Percentiles rank a stretch among this genome's conserved stretches.
Conservation (phyloP, 2,888 invertebrate genomes). For the Harpagoxenus sublaevis region DNA sequence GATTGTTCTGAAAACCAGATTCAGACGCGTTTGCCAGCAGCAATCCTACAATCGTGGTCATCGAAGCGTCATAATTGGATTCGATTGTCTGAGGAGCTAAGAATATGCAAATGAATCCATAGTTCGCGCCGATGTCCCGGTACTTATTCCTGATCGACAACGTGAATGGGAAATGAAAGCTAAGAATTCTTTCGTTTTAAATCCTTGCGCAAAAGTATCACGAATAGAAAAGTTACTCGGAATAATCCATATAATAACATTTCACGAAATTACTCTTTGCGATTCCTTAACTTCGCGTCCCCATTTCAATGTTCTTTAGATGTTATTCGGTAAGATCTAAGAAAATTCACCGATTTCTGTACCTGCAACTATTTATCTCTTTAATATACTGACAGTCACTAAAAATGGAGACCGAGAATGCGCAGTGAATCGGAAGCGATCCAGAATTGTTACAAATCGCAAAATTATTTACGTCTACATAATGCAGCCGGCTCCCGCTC, state of each 20-base stretch:
- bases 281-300: not conserved
- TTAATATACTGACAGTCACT: not conserved
- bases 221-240: not conserved
- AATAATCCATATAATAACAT: constrained; percentile 2
- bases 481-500: not conserved
- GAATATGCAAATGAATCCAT: constrained; percentile 77
- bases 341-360: not conserved
- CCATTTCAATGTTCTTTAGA: not conserved
- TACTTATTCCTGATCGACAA: constrained; percentile 54
- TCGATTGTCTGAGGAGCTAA: constrained; percentile 73
- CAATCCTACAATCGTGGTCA: constrained; percentile 54
- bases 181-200: constrained; percentile 22
- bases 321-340: not conserved
- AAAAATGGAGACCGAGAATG: not conserved
- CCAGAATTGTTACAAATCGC: constrained; percentile 22
- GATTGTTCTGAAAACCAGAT: constrained; percentile 48
- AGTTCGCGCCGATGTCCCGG: constrained; percentile 59
- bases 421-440: not conserved
- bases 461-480: constrained; percentile 39
- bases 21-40: constrained; percentile 58
- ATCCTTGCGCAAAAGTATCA: not conserved
- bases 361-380: not conserved
- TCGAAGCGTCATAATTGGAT: constrained; percentile 75
- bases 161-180: constrained; percentile 52
- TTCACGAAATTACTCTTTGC: not conserved